These are phyloP conservation scores for Yponomeuta sedellus DNA, from an alignment of 2,888 invertebrate genomes.

Conservation along the genomic window DNA sequence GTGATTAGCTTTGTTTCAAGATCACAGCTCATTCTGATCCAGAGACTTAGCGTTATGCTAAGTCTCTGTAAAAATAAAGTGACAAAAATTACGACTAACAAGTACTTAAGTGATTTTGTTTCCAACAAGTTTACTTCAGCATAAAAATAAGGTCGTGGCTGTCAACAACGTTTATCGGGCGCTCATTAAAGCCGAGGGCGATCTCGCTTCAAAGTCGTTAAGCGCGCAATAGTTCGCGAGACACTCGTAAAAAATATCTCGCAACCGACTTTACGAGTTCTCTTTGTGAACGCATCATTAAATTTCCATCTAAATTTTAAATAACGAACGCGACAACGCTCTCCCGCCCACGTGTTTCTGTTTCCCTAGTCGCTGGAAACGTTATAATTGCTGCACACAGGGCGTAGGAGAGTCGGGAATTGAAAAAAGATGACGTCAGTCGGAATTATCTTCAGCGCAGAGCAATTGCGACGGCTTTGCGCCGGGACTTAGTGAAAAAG, in stretches of 20 bases:
- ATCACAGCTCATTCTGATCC: not conserved
- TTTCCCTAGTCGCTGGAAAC: constrained; percentile 74
- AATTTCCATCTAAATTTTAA: constrained; percentile 76
- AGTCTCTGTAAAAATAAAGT: not conserved
- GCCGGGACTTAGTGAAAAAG: constrained; percentile 75
- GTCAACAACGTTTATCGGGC: constrained; percentile 76
- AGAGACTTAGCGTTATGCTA: no score
- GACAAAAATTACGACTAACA: not conserved
- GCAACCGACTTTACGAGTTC: constrained; percentile 75
- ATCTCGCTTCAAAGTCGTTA: constrained; percentile 76
- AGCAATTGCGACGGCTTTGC: constrained; percentile 77
- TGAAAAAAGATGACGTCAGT: constrained; percentile 76
- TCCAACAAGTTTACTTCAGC: constrained; percentile 72
- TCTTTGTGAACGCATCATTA: constrained; percentile 77
- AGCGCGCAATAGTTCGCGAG: constrained; percentile 77
- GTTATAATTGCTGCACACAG: constrained; percentile 75
- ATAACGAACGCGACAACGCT: constrained; percentile 70
- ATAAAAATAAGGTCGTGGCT: constrained; percentile 74
- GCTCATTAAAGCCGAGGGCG: constrained; percentile 75
- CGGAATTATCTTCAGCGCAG: constrained; percentile 76
- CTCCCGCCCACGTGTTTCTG: constrained; percentile 71
- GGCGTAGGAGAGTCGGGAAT: constrained; percentile 70
- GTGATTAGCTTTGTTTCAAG: no score
- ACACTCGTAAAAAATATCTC: constrained; percentile 77
- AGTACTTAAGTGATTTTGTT: constrained; percentile 52